phyloP scores from a whole-genome alignment of 1,140 invertebrate genomes.

The Acromyrmex heyeri region DNA sequence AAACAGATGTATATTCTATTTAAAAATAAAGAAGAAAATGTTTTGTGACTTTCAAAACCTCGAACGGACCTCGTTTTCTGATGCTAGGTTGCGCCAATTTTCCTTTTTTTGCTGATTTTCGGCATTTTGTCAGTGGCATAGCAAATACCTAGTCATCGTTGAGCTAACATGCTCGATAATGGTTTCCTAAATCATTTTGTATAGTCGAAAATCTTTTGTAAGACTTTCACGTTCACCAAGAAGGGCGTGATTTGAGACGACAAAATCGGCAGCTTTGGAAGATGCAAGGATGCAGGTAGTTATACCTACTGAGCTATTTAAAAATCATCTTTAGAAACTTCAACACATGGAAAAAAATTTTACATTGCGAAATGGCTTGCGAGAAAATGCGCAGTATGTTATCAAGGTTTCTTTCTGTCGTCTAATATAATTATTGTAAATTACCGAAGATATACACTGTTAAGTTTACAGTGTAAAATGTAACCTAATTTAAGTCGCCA shows the following conservation, averaged over 20 bases:
- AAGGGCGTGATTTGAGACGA: conserved; percentile 32
- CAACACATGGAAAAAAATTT: conserved; percentile 2
- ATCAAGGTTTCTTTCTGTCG: not conserved
- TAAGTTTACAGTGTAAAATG: too few relatives aligned
- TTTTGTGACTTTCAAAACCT: not conserved
- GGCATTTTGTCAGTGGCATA: not conserved
- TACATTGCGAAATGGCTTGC: not conserved
- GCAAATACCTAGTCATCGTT: not conserved
- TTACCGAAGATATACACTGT: not conserved
- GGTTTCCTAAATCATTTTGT: conserved; percentile 72
- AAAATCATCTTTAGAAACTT: conserved; percentile 11
- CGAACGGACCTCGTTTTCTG: not conserved
- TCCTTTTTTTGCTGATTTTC: not conserved
- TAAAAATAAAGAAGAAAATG: not conserved
- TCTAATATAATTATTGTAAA: not conserved
- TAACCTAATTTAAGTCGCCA: too few relatives aligned
- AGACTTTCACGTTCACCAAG: not conserved
- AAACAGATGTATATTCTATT: not conserved
- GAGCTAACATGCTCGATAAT: conserved; percentile 60
- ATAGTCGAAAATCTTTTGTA: conserved; percentile 54
- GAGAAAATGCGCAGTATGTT: not conserved
- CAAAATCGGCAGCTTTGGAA: conserved; percentile 18
- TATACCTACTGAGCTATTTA: not conserved
- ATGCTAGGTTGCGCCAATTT: not conserved
- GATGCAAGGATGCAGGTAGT: conserved; percentile 28